These are phyloP conservation scores for Habroteleia sp. DNA, from an alignment of 2,888 invertebrate species.

Conservation along the genomic window DNA sequence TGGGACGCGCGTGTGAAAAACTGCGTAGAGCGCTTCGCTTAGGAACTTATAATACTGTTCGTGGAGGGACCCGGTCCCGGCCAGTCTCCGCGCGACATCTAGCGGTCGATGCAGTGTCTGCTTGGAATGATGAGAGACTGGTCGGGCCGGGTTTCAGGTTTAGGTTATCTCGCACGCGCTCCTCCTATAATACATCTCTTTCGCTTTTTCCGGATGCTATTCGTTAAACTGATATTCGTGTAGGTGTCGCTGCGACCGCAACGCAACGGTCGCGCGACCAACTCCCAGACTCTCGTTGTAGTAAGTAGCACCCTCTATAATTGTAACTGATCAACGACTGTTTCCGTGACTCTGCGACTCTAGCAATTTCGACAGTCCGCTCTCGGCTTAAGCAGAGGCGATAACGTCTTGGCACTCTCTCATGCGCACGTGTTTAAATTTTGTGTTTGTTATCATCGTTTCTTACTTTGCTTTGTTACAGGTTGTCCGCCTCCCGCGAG, in stretches of 20 bases:
- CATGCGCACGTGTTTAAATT: slow-evolving; percentile 26
- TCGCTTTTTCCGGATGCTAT: slow-evolving; percentile 30
- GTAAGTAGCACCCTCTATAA: slow-evolving; percentile 33
- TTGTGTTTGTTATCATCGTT: not conserved
- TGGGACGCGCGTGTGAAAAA: slow-evolving; percentile 37
- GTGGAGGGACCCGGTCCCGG: slow-evolving; percentile 68
- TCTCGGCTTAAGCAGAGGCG: slow-evolving; percentile 32
- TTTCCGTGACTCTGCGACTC: slow-evolving; percentile 53
- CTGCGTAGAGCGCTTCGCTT: slow-evolving; percentile 66
- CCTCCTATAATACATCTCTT: slow-evolving; percentile 12
- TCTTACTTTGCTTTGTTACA: slow-evolving; percentile 24
- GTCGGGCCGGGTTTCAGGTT: slow-evolving; percentile 19
- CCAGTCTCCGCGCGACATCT: slow-evolving; percentile 19
- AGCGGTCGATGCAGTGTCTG: not conserved
- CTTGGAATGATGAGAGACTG: slow-evolving; percentile 38
- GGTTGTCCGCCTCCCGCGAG: slow-evolving; percentile 57
- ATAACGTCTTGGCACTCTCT: slow-evolving; percentile 26
- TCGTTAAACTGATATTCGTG: slow-evolving; percentile 37
- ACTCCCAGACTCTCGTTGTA: slow-evolving; percentile 48
- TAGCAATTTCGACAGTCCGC: slow-evolving; percentile 52
- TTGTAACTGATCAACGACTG: slow-evolving; percentile 20
- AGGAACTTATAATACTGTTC: slow-evolving; percentile 80
- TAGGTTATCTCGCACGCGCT: slow-evolving; percentile 11
- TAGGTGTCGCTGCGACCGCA: slow-evolving; percentile 15
- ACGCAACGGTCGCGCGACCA: slow-evolving; percentile 6